These are phyloP conservation scores for Bradysia coprophila DNA, from an alignment of 1,140 invertebrate genomes.

Conservation along the genomic window DNA sequence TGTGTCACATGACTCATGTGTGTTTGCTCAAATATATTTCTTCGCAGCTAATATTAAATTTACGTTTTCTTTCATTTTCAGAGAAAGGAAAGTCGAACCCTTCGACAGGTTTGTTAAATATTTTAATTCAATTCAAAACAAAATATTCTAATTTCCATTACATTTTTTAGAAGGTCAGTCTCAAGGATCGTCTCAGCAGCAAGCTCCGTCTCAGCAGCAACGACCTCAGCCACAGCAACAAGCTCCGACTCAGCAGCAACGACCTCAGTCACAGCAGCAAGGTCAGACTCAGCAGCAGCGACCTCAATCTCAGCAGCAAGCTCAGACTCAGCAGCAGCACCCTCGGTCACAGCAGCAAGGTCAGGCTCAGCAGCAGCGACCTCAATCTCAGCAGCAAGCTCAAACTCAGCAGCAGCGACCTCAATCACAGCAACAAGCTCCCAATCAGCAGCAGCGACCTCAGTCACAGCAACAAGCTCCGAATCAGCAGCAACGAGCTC, in stretches of 20 bases:
- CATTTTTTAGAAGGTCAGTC: no score
- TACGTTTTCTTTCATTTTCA: no score
- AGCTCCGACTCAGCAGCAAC: slow-evolving; percentile 5
- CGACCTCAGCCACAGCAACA: slow-evolving; percentile 6
- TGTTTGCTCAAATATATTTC: no score
- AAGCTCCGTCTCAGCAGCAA: slow-evolving; percentile 2
- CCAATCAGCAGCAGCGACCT: slow-evolving; percentile 2
- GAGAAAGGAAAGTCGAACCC: no score
- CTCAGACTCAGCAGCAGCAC: background rate
- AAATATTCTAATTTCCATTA: no score
- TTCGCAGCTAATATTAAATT: no score
- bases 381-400: background rate
- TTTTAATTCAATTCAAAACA: no score
- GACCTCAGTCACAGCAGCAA: slow-evolving; percentile 7
- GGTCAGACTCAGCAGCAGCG: slow-evolving; percentile 10
- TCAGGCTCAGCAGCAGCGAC: background rate
- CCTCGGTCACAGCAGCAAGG: background rate
- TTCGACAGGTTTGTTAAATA: no score
- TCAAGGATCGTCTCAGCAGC: background rate
- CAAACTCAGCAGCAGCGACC: background rate
- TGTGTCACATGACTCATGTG: no score
- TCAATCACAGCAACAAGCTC: background rate
- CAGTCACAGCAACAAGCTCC: background rate
- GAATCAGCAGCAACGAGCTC: background rate
- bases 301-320: background rate